Percentiles rank a stretch among this genome's conserved stretches.
phyloP scores from a whole-genome alignment of 2,888 invertebrate species.

The Noctua pronuba region DNA sequence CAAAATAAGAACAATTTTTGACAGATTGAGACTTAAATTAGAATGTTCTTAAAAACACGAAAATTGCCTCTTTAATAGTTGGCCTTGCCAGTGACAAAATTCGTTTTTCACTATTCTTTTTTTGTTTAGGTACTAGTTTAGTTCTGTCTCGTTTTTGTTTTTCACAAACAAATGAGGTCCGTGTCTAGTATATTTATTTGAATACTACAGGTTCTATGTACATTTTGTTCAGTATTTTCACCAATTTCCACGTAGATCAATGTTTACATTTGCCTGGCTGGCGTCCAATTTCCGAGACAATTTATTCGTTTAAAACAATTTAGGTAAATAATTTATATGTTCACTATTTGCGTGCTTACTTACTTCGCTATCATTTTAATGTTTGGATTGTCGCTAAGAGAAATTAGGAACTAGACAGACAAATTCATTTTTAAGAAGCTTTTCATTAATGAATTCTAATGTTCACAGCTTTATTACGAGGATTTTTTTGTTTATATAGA shows the following conservation, averaged over 20 bases:
- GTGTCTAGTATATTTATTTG: not conserved
- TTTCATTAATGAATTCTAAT: not conserved
- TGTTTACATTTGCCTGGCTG: conserved; percentile 17
- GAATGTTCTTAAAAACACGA: too few species aligned
- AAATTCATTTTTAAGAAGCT: not conserved
- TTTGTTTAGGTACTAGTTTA: too few species aligned
- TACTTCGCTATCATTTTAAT: not conserved
- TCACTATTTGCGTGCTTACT: not conserved
- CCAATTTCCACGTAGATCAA: not conserved
- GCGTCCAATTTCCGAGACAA: conserved; percentile 24
- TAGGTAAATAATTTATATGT: conserved; percentile 13
- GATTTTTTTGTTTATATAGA: not conserved
- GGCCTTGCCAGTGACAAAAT: too few species aligned
- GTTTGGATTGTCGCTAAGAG: too few species aligned
- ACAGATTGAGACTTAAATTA: too few species aligned
- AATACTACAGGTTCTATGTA: not conserved
- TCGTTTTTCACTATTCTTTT: too few species aligned
- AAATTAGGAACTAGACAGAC: not conserved
- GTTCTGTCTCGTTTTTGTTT: too few species aligned
- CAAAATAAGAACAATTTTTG: too few species aligned
- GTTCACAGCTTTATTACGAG: not conserved
- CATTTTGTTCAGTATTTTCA: not conserved
- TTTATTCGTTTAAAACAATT: not conserved
- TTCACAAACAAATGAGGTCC: not conserved
- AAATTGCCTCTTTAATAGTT: too few species aligned